Conservation (phyloP, 1,140 invertebrate genomes). For the Homarus americanus region DNA sequence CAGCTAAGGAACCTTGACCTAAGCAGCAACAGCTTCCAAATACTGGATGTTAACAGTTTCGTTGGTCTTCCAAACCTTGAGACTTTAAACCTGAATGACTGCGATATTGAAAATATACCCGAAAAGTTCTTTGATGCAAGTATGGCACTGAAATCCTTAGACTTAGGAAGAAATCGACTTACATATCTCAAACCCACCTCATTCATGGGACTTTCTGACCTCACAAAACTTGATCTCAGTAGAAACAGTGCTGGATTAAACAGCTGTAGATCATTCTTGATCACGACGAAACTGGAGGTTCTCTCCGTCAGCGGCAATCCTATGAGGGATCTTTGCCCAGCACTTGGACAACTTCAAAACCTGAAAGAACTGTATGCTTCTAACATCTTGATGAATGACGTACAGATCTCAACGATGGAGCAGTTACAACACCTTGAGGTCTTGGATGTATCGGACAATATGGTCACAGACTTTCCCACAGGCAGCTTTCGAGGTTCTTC, state of each 20-base stretch:
- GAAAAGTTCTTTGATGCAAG: slow-evolving; percentile 65
- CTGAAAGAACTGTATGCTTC: slow-evolving; percentile 64
- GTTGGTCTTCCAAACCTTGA: slow-evolving; percentile 87
- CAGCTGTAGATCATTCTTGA: slow-evolving; percentile 53
- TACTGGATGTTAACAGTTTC: slow-evolving; percentile 83
- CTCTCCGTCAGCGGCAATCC: slow-evolving; percentile 70
- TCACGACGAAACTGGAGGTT: slow-evolving; percentile 51
- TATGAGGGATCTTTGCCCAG: slow-evolving; percentile 59
- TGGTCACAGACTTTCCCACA: slow-evolving; percentile 85
- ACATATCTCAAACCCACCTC: slow-evolving; percentile 52
- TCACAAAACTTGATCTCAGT: slow-evolving; percentile 65
- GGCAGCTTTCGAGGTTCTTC: slow-evolving; percentile 80
- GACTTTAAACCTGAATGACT: slow-evolving; percentile 86
- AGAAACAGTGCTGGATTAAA: slow-evolving; percentile 55
- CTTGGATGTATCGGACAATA: slow-evolving; percentile 90
- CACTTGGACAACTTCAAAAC: slow-evolving; percentile 34
- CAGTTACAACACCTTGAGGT: slow-evolving; percentile 86
- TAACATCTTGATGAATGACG: slow-evolving; percentile 81
- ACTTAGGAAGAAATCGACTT: slow-evolving; percentile 89
- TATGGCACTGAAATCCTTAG: slow-evolving; percentile 86
- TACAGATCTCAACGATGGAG: slow-evolving; percentile 88
- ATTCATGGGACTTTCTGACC: slow-evolving; percentile 63
- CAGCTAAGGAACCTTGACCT: slow-evolving; percentile 81
- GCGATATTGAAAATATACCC: slow-evolving; percentile 91
- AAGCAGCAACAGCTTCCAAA: slow-evolving; percentile 86